Evolutionary conservation across 2,888 invertebrate genomes (phyloP).

Genomic region (Congeria kusceri): DNA sequence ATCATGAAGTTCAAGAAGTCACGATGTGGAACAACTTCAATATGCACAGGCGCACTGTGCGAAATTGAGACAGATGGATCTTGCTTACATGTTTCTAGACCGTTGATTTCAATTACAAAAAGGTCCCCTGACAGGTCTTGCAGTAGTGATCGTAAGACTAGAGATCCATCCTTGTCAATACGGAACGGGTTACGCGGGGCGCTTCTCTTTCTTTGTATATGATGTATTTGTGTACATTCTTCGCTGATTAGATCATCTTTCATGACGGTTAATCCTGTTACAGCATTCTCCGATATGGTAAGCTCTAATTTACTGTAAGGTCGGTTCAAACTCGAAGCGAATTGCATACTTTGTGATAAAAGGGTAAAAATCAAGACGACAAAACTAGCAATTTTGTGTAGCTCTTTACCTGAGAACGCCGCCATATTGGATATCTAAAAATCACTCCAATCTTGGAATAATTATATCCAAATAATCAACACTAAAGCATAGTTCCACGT

Average conservation of each 20-base stretch:
- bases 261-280: slow-evolving; percentile 38
- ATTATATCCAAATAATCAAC: not conserved
- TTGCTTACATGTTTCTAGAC: not conserved
- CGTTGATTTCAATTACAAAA: slow-evolving; percentile 38
- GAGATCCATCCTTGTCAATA: slow-evolving; percentile 32
- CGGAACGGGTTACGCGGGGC: slow-evolving; percentile 27
- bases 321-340: slow-evolving; percentile 11
- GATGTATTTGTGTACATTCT: slow-evolving; percentile 21
- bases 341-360: slow-evolving; percentile 8
- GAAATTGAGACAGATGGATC: slow-evolving; percentile 19
- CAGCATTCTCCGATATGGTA: slow-evolving; percentile 30
- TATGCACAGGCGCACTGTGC: slow-evolving; percentile 17
- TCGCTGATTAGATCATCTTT: slow-evolving; percentile 12
- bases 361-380: slow-evolving; percentile 14
- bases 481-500: no score
- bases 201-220: slow-evolving; percentile 2
- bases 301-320: slow-evolving; percentile 14
- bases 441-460: slow-evolving; percentile 33
- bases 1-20: slow-evolving; percentile 30
- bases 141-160: slow-evolving; percentile 37
- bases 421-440: slow-evolving; percentile 65
- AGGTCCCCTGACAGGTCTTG: slow-evolving; percentile 32
- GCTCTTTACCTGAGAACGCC: slow-evolving; percentile 40
- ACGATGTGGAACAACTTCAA: slow-evolving; percentile 36
- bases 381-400: slow-evolving; percentile 10